Evolutionary conservation across 2,888 invertebrate species (phyloP), one percentile per base, ranked within the genome.

Genomic region (Parthenolecanium corni): DNA sequence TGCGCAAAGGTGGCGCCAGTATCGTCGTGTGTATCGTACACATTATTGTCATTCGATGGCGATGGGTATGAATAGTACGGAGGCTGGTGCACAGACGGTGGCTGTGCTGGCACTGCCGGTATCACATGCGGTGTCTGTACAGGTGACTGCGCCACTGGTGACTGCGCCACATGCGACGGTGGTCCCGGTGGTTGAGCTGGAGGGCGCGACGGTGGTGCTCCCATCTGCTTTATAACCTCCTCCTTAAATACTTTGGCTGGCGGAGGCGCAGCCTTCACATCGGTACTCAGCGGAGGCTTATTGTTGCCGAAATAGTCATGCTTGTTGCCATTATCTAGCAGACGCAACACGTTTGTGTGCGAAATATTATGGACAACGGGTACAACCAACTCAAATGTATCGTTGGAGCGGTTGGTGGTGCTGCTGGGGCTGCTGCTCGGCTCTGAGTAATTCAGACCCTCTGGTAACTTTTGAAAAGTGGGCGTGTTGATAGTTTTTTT

Each of bases 311-410:
- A 74, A 47, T 88, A 85, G 66, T 87, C 87, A 0, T 88, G 85
- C 61, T 89, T 84, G 69, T 86, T 87, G 0, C 90, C 90, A 71
- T 88, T 89, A 56, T 89, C 87, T 23, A 91, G 76, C 70, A 91
- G 90, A 62, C 91, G 78, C 2, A 88, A 85, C 68, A 91, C 89
- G 67, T 87, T 86, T 2, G 89, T 87, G 69, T 87, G 83, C 72
- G 85, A 84, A 62, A 86, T 79, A 52, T 66, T 67, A 40, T 66
- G 65, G 3, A 64, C 67, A 67, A 82, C 82, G 4, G 83, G 83
- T 16, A 66, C 64, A 65, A 83, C 82, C 72, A 82, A 82, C 71
- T 83, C 83, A 64, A 72, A 73, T 4, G 72, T 70, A 54, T 71
- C 72, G 65, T 72, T 72, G 40, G 65, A 67, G 46, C 67, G 69